Evolutionary conservation across 2,113 vertebrate species (phyloP), one percentile per base, ranked within the genome.

Genomic region (Regulus satrapa): DNA sequence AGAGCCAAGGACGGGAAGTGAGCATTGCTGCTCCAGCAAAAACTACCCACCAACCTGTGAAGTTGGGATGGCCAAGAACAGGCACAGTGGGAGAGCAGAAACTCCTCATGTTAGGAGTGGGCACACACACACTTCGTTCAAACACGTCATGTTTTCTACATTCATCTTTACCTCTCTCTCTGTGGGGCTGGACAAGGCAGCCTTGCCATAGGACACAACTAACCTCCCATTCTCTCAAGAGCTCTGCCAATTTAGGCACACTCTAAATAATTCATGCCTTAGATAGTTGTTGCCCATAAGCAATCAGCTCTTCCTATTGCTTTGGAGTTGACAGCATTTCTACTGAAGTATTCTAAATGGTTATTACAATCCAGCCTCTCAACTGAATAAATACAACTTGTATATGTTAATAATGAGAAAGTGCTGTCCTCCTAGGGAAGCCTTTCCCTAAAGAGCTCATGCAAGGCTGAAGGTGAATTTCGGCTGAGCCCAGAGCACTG

Each of bases 361-460:
- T 89, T 92, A 62, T 58, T 63, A 58, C 71, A 91, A 71, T n/a
- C 23, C 41, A 85, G 43, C 38, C 61, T 87, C 92, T 92, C 64
- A 90, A 63, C 26, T 89, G 66, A 89, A 86, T 91, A 95, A 95
- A 81, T 55, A 63, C 0, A 0, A 68, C 26, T 46, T 64, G 63
- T 78, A 91, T 72, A 72, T 3, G 25, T 69, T 71, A 56, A 82
- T 58, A 84, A 83, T 12, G 23, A 95, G 54, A 71, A 91, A 85
- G 34, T 2, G 12, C 40, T 48, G 26, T 56, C 45, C 38, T 88
- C 78, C 38, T 55, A 18, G 9, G 18, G 61, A 90, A 84, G 41
- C 49, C 40, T 46, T 69, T 74, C 58, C 46, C 32, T n/a, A 2
- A 34, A 38, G 66, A 64, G 34, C 2, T 90, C 28, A 38, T 43